Evolutionary conservation across 2,797 vertebrate genomes (phyloP).

Genomic region (Pipistrellus nathusii): DNA sequence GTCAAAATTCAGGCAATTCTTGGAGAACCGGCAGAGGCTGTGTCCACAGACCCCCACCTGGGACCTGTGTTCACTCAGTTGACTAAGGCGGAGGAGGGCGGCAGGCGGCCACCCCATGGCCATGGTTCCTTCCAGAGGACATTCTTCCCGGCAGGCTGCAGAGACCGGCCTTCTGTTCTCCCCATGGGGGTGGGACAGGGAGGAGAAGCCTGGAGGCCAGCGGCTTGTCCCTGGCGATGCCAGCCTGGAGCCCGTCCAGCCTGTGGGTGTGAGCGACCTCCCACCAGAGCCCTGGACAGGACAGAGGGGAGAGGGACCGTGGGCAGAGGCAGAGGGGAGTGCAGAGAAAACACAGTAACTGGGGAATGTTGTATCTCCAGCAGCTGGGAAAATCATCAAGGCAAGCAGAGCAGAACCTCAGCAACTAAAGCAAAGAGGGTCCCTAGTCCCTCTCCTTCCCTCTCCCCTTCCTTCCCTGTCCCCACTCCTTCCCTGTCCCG

Average conservation of each 20-base stretch:
- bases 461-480: not conserved
- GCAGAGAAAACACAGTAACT: not conserved
- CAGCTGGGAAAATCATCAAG: not conserved
- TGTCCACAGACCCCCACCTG: too few species aligned
- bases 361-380: not conserved
- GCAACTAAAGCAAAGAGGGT: not conserved
- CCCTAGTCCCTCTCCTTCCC: not conserved
- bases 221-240: not conserved
- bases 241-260: not conserved
- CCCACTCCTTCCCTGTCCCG: not conserved
- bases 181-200: not conserved
- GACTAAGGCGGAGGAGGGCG: not conserved
- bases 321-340: not conserved
- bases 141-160: not conserved
- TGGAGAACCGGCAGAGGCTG: too few species aligned
- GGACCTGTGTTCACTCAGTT: not conserved
- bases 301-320: not conserved
- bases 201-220: conserved; percentile 23
- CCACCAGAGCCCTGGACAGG: not conserved
- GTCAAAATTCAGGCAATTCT: too few species aligned
- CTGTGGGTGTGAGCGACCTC: not conserved
- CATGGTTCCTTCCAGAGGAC: not conserved
- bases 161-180: not conserved
- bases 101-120: rapidly evolving
- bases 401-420: not conserved